phyloP scores from a whole-genome alignment of 2,113 vertebrate genomes.

The Thomomys bottae region DNA sequence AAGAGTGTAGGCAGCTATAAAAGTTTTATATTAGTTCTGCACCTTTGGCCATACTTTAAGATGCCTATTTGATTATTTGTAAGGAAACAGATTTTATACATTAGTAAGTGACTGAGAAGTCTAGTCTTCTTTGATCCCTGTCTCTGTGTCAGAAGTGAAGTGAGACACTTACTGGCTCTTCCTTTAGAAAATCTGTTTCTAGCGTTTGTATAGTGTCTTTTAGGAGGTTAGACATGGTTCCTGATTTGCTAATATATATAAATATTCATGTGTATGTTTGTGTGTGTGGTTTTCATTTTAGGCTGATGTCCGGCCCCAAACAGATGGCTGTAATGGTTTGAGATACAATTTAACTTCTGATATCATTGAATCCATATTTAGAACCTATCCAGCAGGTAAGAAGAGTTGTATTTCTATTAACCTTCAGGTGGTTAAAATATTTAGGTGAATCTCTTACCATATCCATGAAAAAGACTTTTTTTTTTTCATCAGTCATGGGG shows the following conservation, averaged over 20 bases:
- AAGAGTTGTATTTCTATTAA: neutral
- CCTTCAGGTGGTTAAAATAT: conserved; percentile 29
- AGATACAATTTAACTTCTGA: conserved; percentile 98
- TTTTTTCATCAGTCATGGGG: too few relatives aligned
- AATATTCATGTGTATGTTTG: neutral
- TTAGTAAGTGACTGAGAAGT: neutral
- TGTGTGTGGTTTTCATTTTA: conserved; percentile 81
- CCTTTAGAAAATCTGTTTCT: conserved; percentile 40
- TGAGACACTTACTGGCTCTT: neutral
- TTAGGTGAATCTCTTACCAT: neutral
- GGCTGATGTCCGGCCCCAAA: conserved; percentile 98
- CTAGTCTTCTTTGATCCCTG: neutral
- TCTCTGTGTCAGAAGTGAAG: neutral
- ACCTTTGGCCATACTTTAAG: neutral
- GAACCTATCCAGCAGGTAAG: conserved; percentile 98
- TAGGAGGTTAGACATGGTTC: neutral
- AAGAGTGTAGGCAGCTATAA: neutral
- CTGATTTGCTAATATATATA: neutral
- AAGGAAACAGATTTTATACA: conserved; percentile 46
- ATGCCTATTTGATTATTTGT: neutral
- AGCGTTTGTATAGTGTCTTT: neutral
- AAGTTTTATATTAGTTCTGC: conserved; percentile 34
- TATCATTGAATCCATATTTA: conserved; percentile 99
- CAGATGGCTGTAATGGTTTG: conserved; percentile 98
- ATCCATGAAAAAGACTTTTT: neutral